Conservation (phyloP, 2,113 vertebrate species). For the Tachycineta bicolor region DNA sequence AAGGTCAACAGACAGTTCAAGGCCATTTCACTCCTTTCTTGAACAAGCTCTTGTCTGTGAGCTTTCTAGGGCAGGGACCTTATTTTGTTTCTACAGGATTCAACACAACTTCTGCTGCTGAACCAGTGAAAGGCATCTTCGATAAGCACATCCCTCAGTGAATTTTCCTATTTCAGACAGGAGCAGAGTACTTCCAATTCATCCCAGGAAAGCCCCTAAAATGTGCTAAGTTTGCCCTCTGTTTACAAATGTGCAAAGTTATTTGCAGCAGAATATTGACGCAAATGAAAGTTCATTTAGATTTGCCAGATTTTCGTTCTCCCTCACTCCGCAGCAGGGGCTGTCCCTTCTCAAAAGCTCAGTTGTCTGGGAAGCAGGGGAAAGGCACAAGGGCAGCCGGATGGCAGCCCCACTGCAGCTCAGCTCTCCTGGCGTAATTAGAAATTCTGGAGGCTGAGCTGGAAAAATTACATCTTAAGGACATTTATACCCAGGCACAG, state of each 20-base stretch:
- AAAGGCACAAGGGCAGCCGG: background rate
- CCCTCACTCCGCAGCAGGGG: background rate
- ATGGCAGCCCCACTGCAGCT: background rate
- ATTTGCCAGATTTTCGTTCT: background rate
- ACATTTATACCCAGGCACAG: background rate
- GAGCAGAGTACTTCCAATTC: background rate
- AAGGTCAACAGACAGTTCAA: slow-evolving; percentile 22
- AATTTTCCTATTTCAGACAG: background rate
- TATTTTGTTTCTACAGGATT: background rate
- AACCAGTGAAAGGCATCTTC: background rate
- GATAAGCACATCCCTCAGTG: background rate
- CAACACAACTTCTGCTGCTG: background rate
- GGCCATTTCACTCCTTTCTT: background rate
- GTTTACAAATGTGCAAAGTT: background rate
- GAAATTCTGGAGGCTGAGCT: background rate
- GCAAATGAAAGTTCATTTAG: background rate
- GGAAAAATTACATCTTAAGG: slow-evolving; percentile 30
- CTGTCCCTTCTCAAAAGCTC: background rate
- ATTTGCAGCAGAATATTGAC: background rate
- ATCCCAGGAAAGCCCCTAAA: background rate
- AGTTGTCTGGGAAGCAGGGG: slow-evolving; percentile 9
- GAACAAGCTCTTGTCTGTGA: background rate
- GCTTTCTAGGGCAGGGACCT: background rate
- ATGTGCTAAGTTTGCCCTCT: background rate
- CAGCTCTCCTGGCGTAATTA: background rate